Evolutionary conservation across 2,888 invertebrate genomes (phyloP).

Genomic region (Sinotaia quadrata): DNA sequence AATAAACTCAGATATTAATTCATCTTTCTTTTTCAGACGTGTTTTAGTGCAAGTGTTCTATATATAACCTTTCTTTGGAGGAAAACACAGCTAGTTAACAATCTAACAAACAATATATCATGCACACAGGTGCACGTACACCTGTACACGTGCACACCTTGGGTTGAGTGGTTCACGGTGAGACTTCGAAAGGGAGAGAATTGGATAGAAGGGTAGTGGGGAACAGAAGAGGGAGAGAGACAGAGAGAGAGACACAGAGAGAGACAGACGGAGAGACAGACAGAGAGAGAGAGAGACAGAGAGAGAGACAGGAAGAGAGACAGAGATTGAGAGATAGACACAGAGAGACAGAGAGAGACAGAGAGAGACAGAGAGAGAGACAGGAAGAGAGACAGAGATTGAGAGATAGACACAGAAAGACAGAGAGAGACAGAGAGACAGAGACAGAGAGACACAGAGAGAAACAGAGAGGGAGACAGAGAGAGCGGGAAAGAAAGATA

Average conservation of each 20-base stretch:
- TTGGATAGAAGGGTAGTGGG: background rate
- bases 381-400: background rate
- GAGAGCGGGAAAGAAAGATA: background rate
- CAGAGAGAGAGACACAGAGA: background rate
- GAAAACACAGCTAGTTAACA: too few relatives aligned
- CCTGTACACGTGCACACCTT: too few relatives aligned
- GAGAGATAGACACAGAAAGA: background rate
- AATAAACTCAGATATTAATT: too few relatives aligned
- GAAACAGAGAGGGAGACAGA: background rate
- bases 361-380: background rate
- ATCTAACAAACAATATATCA: too few relatives aligned
- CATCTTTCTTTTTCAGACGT: too few relatives aligned
- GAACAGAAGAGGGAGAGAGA: background rate
- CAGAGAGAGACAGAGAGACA: conserved; percentile 1
- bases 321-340: background rate
- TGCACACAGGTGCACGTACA: too few relatives aligned
- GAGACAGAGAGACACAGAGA: conserved; percentile 1
- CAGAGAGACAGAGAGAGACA: conserved; percentile 3
- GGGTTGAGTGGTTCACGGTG: too few relatives aligned
- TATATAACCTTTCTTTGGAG: too few relatives aligned
- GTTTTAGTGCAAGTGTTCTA: too few relatives aligned
- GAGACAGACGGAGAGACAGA: conserved; percentile 1
- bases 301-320: background rate
- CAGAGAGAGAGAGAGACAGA: background rate
- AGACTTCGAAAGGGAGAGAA: background rate